Percentiles rank a stretch among this genome's conserved stretches.
Conservation (phyloP, 1,140 invertebrate species). For the Ceratosolen fusciceps region DNA sequence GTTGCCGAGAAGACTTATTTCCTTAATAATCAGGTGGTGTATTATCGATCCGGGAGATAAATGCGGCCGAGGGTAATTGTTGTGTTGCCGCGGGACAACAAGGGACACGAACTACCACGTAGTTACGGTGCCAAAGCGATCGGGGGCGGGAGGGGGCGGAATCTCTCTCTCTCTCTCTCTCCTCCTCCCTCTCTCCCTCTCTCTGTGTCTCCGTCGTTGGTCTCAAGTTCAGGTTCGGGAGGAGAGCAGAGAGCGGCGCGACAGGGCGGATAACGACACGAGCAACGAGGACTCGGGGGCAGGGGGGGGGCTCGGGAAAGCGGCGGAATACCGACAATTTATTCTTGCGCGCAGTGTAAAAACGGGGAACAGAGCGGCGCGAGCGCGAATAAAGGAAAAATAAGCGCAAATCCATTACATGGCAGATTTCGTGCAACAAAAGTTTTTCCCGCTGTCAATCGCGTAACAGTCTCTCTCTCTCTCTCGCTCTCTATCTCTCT, state of each 20-base stretch:
- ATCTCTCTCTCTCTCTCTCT: too few relatives aligned
- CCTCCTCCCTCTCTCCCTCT: too few relatives aligned
- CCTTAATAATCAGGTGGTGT: too few relatives aligned
- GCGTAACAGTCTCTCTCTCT: slow-evolving; percentile 8
- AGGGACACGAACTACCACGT: background rate
- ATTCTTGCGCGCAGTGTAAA: background rate
- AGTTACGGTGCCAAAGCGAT: background rate
- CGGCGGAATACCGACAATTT: background rate
- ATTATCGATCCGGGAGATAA: too few relatives aligned
- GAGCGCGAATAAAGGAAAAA: background rate
- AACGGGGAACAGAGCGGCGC: too few relatives aligned
- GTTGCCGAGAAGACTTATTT: too few relatives aligned
- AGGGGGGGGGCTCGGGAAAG: background rate
- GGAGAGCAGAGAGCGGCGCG: background rate
- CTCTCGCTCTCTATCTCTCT: too few relatives aligned
- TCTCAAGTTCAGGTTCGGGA: background rate
- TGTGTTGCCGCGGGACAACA: too few relatives aligned
- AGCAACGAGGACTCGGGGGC: background rate
- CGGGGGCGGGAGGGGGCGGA: too few relatives aligned
- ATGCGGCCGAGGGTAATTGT: too few relatives aligned
- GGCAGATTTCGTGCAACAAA: slow-evolving; percentile 18
- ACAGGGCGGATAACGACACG: too few relatives aligned
- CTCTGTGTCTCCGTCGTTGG: too few relatives aligned
- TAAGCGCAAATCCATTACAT: slow-evolving; percentile 17
- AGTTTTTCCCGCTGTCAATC: slow-evolving; percentile 9